Evolutionary conservation across 2,113 vertebrate species (phyloP).

Genomic region (Mastomys natalensis): DNA sequence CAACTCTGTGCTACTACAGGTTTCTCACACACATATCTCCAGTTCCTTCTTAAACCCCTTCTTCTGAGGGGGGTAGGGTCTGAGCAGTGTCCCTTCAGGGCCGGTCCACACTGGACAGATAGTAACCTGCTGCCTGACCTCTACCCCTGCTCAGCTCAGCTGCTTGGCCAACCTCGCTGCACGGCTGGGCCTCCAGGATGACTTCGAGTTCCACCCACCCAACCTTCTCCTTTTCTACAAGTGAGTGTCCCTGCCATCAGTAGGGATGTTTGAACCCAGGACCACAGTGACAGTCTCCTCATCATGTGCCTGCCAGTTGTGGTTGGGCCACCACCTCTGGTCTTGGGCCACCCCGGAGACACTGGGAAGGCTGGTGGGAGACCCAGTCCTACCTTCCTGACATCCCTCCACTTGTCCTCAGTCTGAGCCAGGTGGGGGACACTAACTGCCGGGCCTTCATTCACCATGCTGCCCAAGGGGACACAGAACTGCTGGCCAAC

Average conservation of each 20-base stretch:
- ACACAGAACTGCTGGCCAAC: conserved; percentile 78
- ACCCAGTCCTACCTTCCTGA: rapidly evolving
- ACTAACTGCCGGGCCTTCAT: conserved; percentile 77
- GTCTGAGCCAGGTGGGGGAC: conserved; percentile 27
- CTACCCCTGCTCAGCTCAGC: conserved; percentile 80
- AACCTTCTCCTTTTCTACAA: conserved; percentile 84
- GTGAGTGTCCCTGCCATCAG: conserved; percentile 71
- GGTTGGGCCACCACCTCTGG: background rate
- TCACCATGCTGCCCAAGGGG: conserved; percentile 67
- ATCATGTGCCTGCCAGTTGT: background rate
- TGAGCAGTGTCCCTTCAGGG: background rate
- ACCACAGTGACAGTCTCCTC: too few relatives aligned
- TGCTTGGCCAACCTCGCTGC: conserved; percentile 64
- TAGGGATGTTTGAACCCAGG: too few relatives aligned
- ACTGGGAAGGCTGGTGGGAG: background rate
- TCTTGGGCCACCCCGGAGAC: background rate
- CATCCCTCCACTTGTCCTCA: background rate
- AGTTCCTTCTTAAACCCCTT: background rate
- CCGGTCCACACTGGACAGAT: background rate
- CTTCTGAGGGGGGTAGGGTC: background rate
- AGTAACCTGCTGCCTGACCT: background rate
- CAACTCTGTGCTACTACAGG: background rate
- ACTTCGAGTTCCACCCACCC: conserved; percentile 33
- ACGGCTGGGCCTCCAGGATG: conserved; percentile 53
- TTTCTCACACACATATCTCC: background rate